Evolutionary conservation across 2,797 vertebrate species (phyloP), one percentile per base, ranked within the genome.

Genomic region (Adelosebastes latens): DNA sequence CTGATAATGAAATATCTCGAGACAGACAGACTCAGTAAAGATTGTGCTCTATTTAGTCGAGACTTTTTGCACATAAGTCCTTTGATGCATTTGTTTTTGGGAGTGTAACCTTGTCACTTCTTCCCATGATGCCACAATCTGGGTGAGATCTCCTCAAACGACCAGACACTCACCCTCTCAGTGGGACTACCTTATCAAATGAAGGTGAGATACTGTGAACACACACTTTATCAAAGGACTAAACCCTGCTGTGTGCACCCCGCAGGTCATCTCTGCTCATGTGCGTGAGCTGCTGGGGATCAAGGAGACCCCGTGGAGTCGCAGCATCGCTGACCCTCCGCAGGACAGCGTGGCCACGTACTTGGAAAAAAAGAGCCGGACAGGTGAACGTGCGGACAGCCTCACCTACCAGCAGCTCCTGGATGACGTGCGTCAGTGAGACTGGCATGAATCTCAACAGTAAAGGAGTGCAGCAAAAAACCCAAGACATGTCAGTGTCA

Each of bases 281-380:
- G 94, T 97, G 12, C 94, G 94, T 3, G 90, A 96, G 65, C 90
- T 98, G 64, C 94, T 99, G 87, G 93, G 94, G 52, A 95, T 96
- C 84, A 93, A 94, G 59, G 96, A 98, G 55, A 94, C 96, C 31
- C 88, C 31, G 64, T 98, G 96, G 95, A 95, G 58, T 49, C 95
- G 91, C 76, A 96, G 95, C 91, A 93, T 98, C 72, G 82, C 95
- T 4, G 95, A 97, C 73, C 96, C 96, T 1, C 95, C 79, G n/a
- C 92, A 93, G 85, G 97, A 98, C 83, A 82, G 75, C 31, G 34
- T 87, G 80, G 94, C 94, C 62, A 93, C 97, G 82, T 99, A 97
- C 92, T 89, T 99, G 83, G 97, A 98, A 90, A 85, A 9, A 56
- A 99, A 98, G 93, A 95, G 96, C 73, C 91, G 25, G 13, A 96